Evolutionary conservation across 2,888 invertebrate species (phyloP).

Genomic region (Drosophila yooni): DNA sequence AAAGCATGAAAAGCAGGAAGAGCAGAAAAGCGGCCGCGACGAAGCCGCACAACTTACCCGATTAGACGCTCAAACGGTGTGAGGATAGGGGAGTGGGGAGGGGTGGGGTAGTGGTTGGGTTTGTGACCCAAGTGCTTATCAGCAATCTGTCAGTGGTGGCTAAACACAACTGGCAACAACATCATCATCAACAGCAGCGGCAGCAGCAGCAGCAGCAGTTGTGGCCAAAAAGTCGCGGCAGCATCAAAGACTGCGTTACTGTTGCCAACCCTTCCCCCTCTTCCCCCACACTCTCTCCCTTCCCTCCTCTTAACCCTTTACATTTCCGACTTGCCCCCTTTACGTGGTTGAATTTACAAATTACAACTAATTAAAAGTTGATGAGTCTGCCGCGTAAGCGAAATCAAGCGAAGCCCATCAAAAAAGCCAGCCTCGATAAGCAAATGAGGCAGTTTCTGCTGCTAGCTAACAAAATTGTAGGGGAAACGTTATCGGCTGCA

Average conservation of each 20-base stretch:
- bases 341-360: slow-evolving; percentile 79
- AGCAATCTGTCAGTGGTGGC: slow-evolving; percentile 75
- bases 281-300: not conserved
- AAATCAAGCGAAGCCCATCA: slow-evolving; percentile 65
- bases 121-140: slow-evolving; percentile 55
- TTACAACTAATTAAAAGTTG: slow-evolving; percentile 83
- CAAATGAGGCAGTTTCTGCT: slow-evolving; percentile 63
- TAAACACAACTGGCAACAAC: slow-evolving; percentile 43
- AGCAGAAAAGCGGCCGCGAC: slow-evolving; percentile 18
- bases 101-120: not conserved
- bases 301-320: not conserved
- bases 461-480: slow-evolving; percentile 41
- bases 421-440: slow-evolving; percentile 49
- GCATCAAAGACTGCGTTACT: slow-evolving; percentile 40
- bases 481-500: slow-evolving; percentile 48
- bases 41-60: slow-evolving; percentile 48
- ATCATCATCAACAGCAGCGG: slow-evolving; percentile 27
- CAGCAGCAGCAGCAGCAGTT: not conserved
- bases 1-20: slow-evolving; percentile 5
- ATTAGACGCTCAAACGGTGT: slow-evolving; percentile 29
- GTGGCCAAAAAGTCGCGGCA: slow-evolving; percentile 33
- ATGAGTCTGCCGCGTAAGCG: slow-evolving; percentile 79
- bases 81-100: not conserved
- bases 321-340: not conserved
- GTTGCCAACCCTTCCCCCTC: not conserved